phyloP scores from a whole-genome alignment of 2,888 invertebrate genomes.

The Oscheius onirici region DNA sequence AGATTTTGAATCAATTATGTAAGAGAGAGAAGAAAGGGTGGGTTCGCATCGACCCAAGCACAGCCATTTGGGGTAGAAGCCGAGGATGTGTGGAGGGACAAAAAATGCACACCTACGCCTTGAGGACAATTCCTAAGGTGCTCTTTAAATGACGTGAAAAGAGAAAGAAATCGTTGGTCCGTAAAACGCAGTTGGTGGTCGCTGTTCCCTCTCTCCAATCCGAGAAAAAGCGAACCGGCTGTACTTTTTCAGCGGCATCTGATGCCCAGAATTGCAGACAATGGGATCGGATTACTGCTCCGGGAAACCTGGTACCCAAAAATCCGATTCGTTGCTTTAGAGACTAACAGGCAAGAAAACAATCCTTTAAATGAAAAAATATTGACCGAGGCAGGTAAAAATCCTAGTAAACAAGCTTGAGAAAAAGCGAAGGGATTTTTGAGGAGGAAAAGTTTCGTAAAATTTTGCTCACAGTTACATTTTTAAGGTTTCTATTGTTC shows the following conservation, averaged over 20 bases:
- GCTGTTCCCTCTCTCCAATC: neutral
- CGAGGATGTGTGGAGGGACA: neutral
- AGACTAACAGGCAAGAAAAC: too few relatives aligned
- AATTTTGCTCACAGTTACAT: too few relatives aligned
- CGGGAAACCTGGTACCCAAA: slow-evolving; percentile 21
- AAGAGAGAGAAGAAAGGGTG: slow-evolving; percentile 25
- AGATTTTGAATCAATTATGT: slow-evolving; percentile 32
- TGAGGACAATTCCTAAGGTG: neutral
- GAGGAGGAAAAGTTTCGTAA: too few relatives aligned
- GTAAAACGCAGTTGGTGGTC: neutral
- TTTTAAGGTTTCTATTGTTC: too few relatives aligned
- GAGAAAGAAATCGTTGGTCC: slow-evolving; percentile 3
- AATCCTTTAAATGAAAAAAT: too few relatives aligned
- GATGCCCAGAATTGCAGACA: neutral
- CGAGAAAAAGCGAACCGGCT: neutral
- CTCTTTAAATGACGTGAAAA: slow-evolving; percentile 9
- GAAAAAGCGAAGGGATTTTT: too few relatives aligned
- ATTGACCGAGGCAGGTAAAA: too few relatives aligned
- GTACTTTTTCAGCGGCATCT: neutral
- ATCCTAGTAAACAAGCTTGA: too few relatives aligned
- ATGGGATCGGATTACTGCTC: slow-evolving; percentile 14
- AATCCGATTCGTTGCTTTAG: neutral
- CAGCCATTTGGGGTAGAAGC: too few relatives aligned
- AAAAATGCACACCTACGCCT: slow-evolving; percentile 5
- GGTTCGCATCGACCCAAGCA: slow-evolving; percentile 31